A percentile compares a stretch with the other conserved stretches of the same genome.
Conservation (phyloP, 2,113 vertebrate genomes). For the Microcebus lehilahytsara region DNA sequence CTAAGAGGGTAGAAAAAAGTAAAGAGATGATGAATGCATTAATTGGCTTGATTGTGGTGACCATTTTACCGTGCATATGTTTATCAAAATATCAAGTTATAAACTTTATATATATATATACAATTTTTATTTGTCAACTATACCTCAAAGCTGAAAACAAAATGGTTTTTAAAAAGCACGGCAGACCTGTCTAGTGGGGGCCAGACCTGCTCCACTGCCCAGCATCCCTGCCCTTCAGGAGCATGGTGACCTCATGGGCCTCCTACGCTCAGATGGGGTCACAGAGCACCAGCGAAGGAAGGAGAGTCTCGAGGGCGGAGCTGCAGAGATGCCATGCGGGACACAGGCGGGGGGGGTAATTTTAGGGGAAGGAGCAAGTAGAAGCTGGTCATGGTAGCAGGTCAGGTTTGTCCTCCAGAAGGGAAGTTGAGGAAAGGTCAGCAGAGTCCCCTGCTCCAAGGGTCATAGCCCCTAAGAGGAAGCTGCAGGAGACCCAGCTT, state of each 20-base stretch:
- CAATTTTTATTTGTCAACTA: not conserved
- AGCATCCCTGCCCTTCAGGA: not conserved
- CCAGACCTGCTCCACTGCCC: not conserved
- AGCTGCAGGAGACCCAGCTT: not conserved
- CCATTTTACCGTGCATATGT: not conserved
- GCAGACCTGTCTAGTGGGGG: not conserved
- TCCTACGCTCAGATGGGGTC: not conserved
- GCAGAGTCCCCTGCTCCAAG: not conserved
- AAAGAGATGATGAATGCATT: not conserved
- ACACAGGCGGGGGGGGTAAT: not conserved
- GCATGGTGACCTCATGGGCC: not conserved
- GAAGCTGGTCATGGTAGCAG: not conserved
- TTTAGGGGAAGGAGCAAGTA: not conserved
- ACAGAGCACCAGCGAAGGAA: not conserved
- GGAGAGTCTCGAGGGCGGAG: not conserved
- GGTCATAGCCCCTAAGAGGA: not conserved
- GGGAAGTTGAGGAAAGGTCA: not conserved
- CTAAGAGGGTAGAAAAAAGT: not conserved
- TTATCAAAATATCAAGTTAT: not conserved
- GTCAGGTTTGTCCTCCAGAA: not conserved
- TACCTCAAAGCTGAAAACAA: not conserved
- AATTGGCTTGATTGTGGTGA: not conserved
- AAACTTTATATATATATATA: not conserved
- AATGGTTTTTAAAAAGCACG: not conserved
- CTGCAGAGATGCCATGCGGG: not conserved